Conservation (phyloP, 2,113 vertebrate genomes). For the Muntiacus reevesi region DNA sequence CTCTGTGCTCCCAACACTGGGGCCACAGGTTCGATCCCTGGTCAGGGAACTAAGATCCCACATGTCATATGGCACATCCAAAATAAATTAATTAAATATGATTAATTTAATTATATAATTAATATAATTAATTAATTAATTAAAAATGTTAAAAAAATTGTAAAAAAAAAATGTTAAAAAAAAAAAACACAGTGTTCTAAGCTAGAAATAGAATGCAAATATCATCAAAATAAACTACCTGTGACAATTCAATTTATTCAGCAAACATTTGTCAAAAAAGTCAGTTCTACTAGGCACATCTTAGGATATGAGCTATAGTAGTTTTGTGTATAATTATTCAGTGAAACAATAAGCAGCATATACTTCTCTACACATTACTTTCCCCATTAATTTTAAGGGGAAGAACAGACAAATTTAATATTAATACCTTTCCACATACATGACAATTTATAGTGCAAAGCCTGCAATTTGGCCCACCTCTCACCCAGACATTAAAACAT, state of each 20-base stretch:
- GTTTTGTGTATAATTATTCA: neutral
- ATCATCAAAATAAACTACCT: neutral
- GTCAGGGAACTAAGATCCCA: neutral
- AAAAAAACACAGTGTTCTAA: neutral
- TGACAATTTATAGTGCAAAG: neutral
- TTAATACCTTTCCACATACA: neutral
- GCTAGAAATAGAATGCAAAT: neutral
- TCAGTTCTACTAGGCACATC: neutral
- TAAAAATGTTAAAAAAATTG: too few relatives aligned
- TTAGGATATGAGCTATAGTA: neutral
- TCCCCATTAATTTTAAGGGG: neutral
- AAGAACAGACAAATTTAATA: neutral
- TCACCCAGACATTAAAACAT: neutral
- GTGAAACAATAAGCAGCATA: neutral
- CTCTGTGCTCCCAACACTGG: neutral
- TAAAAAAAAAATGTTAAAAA: too few relatives aligned
- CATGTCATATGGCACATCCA: neutral
- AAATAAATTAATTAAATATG: neutral
- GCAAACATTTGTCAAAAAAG: constrained; percentile 21
- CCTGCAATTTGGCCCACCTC: neutral
- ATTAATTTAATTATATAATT: too few relatives aligned
- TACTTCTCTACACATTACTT: neutral
- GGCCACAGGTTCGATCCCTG: neutral
- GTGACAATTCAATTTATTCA: constrained; percentile 5
- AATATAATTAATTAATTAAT: too few relatives aligned